Percentiles rank a stretch among this genome's conserved stretches.
phyloP scores from a whole-genome alignment of 2,888 invertebrate genomes.

The Agrochola circellaris region DNA sequence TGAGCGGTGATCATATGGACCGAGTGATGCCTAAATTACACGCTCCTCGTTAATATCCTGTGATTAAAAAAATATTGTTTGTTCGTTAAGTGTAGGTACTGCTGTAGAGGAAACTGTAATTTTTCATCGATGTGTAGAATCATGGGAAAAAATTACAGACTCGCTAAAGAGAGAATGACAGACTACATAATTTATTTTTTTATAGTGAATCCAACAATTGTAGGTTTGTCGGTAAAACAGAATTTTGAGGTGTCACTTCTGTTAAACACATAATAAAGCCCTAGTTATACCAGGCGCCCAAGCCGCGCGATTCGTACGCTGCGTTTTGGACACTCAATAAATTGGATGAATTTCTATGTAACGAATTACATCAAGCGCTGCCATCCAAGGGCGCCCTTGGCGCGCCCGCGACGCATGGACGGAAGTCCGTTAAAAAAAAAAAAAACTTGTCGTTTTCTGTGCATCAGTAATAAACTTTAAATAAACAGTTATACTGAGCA shows the following conservation, averaged over 20 bases:
- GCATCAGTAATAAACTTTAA: too few species aligned
- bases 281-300: too few species aligned
- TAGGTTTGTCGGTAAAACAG: constrained; percentile 27
- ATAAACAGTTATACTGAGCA: too few species aligned
- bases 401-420: too few species aligned
- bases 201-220: constrained; percentile 53
- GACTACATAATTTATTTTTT: constrained; percentile 53
- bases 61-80: constrained; percentile 76
- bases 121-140: constrained; percentile 67
- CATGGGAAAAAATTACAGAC: constrained; percentile 74
- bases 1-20: constrained; percentile 58
- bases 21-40: constrained; percentile 73
- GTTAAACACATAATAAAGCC: constrained; percentile 20
- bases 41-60: constrained; percentile 53
- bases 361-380: too few species aligned
- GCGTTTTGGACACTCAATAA: too few species aligned
- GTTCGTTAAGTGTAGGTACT: constrained; percentile 49
- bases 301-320: too few species aligned
- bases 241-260: constrained; percentile 36
- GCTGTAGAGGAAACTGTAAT: constrained; percentile 53
- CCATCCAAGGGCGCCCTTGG: too few species aligned
- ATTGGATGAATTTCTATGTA: too few species aligned
- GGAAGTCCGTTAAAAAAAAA: too few species aligned
- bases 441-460: too few species aligned
- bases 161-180: constrained; percentile 58